A percentile compares a stretch with the other conserved stretches of the same genome.
Evolutionary conservation across 2,888 invertebrate genomes (phyloP).

Genomic region (Orthosia gothica): DNA sequence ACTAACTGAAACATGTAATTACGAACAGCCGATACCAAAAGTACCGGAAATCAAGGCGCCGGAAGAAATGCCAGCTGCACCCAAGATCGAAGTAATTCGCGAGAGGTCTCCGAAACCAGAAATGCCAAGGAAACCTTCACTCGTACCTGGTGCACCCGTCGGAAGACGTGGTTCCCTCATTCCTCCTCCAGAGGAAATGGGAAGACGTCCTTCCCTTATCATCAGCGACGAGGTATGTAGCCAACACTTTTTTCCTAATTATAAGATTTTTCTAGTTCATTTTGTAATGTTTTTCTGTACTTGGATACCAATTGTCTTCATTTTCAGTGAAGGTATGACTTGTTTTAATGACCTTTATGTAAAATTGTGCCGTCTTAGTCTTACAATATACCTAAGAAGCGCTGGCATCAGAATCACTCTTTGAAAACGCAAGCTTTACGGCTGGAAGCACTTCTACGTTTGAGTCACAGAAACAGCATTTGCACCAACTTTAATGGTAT

Average conservation of each 20-base stretch:
- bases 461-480: slow-evolving; percentile 54
- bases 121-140: slow-evolving; percentile 94
- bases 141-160: slow-evolving; percentile 92
- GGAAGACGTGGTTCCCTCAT: slow-evolving; percentile 95
- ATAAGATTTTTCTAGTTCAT: slow-evolving; percentile 43
- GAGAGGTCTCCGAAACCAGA: slow-evolving; percentile 94
- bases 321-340: slow-evolving; percentile 83
- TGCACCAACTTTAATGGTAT: slow-evolving; percentile 60
- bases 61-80: slow-evolving; percentile 92
- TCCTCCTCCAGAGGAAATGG: slow-evolving; percentile 97
- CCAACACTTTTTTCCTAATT: slow-evolving; percentile 34
- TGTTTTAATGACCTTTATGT: slow-evolving; percentile 72
- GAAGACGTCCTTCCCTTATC: slow-evolving; percentile 97
- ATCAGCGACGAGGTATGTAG: slow-evolving; percentile 98
- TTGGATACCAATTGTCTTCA: slow-evolving; percentile 74
- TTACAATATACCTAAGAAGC: slow-evolving; percentile 62
- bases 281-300: slow-evolving; percentile 65
- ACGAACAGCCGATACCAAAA: slow-evolving; percentile 81
- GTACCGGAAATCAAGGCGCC: slow-evolving; percentile 94
- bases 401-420: slow-evolving; percentile 72
- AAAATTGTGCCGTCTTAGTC: slow-evolving; percentile 79
- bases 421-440: slow-evolving; percentile 64
- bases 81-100: slow-evolving; percentile 97
- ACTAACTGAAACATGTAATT: slow-evolving; percentile 15
- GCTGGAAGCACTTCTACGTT: slow-evolving; percentile 58